A percentile compares a stretch with the other conserved stretches of the same genome.
phyloP scores from a whole-genome alignment of 2,797 vertebrate species.

The Neosalanx taihuensis region DNA sequence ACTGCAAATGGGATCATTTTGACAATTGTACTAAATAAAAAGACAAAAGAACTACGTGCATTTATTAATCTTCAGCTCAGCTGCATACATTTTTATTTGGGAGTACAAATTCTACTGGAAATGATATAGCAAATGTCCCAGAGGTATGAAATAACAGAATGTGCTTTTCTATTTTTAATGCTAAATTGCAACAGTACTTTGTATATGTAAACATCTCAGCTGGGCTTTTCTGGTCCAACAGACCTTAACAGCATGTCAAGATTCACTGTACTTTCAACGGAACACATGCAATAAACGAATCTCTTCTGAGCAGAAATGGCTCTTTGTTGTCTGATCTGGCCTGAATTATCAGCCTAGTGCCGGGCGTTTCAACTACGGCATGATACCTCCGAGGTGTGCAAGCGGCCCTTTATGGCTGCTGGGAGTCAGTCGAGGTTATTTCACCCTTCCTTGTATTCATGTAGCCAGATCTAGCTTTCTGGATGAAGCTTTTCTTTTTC shows the following conservation, averaged over 20 bases:
- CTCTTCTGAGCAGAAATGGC: conserved; percentile 13
- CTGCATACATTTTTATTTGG: neutral
- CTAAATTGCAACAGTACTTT: neutral
- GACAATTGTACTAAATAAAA: conserved; percentile 46
- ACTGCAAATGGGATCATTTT: conserved; percentile 23
- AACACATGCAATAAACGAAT: conserved; percentile 36
- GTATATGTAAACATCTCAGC: neutral
- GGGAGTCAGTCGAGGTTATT: conserved; percentile 11
- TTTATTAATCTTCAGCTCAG: conserved; percentile 32
- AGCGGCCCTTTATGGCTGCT: conserved; percentile 11
- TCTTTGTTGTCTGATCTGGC: neutral
- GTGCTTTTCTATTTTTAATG: neutral
- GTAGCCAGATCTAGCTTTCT: conserved; percentile 17
- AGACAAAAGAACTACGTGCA: conserved; percentile 44
- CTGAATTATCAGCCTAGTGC: neutral
- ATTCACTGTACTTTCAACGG: conserved; percentile 6
- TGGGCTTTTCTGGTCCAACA: neutral
- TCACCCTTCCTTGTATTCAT: conserved; percentile 26
- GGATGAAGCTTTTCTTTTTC: conserved; percentile 12
- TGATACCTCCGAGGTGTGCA: conserved; percentile 11
- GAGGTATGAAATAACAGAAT: neutral
- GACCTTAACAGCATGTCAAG: neutral
- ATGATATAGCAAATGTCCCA: neutral
- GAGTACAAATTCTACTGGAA: no score
- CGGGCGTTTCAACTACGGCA: conserved; percentile 16